Percentiles rank a stretch among this genome's conserved stretches.
These are phyloP conservation scores for Gasterosteus nipponicus DNA, from an alignment of 2,113 vertebrate genomes.

Conservation along the genomic window DNA sequence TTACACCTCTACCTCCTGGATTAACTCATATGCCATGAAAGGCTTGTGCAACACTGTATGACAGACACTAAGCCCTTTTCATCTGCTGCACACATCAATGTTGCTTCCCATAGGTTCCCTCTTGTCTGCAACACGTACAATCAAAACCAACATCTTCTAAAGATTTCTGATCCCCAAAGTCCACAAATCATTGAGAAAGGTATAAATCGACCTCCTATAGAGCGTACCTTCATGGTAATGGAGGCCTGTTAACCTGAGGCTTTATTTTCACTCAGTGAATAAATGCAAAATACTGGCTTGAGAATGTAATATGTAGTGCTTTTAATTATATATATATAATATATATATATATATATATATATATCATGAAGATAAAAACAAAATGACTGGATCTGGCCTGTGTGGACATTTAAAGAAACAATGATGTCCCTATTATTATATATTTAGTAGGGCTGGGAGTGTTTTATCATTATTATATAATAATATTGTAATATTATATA, in stretches of 20 bases:
- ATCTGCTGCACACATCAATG: conserved; percentile 18
- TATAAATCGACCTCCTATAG: not conserved
- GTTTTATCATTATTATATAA: too few species aligned
- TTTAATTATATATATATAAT: too few species aligned
- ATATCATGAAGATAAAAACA: too few species aligned
- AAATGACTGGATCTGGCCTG: too few species aligned
- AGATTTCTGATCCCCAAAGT: not conserved
- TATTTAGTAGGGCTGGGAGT: too few species aligned
- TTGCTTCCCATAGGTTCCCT: conserved; percentile 12
- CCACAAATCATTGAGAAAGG: not conserved
- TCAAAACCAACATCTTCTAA: not conserved
- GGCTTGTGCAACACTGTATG: conserved; percentile 37
- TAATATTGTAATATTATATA: too few species aligned
- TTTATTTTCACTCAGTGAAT: not conserved
- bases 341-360: too few species aligned
- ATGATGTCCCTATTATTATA: too few species aligned
- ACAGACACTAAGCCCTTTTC: conserved; percentile 37
- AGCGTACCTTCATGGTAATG: not conserved
- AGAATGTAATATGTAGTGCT: too few species aligned
- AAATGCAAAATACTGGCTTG: too few species aligned
- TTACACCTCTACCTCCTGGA: conserved; percentile 59
- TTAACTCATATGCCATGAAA: conserved; percentile 54
- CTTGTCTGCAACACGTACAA: conserved; percentile 4
- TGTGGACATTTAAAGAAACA: too few species aligned
- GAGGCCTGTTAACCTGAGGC: not conserved